Evolutionary conservation across 2,888 invertebrate genomes (phyloP).

Genomic region (Cerceris rybyensis): DNA sequence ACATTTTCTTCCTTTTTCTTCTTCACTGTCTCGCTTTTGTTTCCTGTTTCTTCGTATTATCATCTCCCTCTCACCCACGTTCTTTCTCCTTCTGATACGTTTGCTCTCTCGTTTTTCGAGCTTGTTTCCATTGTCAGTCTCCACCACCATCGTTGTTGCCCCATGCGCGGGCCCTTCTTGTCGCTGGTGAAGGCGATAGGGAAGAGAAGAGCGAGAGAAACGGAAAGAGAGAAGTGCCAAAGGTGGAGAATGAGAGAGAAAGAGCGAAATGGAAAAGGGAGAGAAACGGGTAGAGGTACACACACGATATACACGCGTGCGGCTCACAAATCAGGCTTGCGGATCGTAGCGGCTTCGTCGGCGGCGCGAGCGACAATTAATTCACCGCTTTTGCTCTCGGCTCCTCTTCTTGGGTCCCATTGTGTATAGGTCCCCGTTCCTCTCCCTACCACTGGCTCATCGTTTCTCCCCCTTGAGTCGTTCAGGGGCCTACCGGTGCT

Average conservation of each 20-base stretch:
- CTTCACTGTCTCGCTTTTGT: constrained; percentile 24
- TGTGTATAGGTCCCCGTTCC: constrained; percentile 54
- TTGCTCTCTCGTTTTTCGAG: constrained; percentile 34
- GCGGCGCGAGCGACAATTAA: constrained; percentile 79
- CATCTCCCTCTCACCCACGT: constrained; percentile 8
- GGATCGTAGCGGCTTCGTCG: constrained; percentile 69
- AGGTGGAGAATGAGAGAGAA: neutral
- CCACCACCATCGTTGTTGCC: constrained; percentile 52
- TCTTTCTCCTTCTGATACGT: constrained; percentile 3
- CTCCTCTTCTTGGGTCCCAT: constrained; percentile 50
- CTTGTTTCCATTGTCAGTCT: constrained; percentile 72
- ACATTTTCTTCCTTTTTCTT: constrained; percentile 34
- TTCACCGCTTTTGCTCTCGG: constrained; percentile 77
- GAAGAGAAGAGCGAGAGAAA: constrained; percentile 28
- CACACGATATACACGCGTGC: constrained; percentile 72
- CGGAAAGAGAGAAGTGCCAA: constrained; percentile 24
- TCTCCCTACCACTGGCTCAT: constrained; percentile 45
- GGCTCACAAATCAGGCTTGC: constrained; percentile 75
- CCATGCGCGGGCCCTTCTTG: constrained; percentile 58
- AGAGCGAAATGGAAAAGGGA: neutral
- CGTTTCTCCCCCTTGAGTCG: constrained; percentile 49
- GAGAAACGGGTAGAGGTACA: constrained; percentile 33
- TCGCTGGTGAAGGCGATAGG: constrained; percentile 48
- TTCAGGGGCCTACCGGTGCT: constrained; percentile 45
- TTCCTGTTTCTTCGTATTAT: constrained; percentile 39